Evolutionary conservation across 2,888 invertebrate genomes (phyloP), one percentile per base, ranked within the genome.

Genomic region (Cataglyphis altisquamis): DNA sequence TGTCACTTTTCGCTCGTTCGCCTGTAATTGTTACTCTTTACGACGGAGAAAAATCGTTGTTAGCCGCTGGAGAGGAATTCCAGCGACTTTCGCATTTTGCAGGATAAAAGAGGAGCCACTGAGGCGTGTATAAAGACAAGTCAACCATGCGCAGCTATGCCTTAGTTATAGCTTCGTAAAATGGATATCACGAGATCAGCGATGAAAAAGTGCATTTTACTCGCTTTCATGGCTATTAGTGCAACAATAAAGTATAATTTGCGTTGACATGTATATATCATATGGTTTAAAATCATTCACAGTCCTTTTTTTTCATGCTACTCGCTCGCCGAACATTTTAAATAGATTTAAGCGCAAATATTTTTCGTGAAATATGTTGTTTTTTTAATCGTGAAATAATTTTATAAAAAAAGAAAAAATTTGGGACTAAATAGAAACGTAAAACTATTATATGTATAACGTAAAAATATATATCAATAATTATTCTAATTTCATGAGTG

Each of bases 201-300:
- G 85, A 82, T 83, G 57, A 83, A 86, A 82, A 84, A 88, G 78
- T 85, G 77, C 66, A 92, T 92, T 92, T 91, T 89, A 91, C 90
- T 87, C 86, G 78, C 80, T 84, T 89, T 84, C 86, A 92, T 90
- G 84, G 89, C 86, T 86, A 89, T 88, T 89, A 85, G 82, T 82
- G 75, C 84, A 74, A 67, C 66, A 60, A 86, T 77, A 70, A 62
- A 66, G 72, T 70, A 70, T 75, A 86, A 87, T 88, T 89, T 86
- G 87, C 39, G 70, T 36, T 72, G 66, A 70, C 60, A 48, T 63
- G 63, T 67, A 63, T 52, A 48, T 52, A 9, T 55, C 29, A 25
- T 55, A 73, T 55, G 21, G 63, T 57, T 55, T 66, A 41, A 62
- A 39, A 39, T 73, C 10, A 52, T 81, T 73, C 36, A 5, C 25